These are phyloP conservation scores for Heteromyza rotundicornis DNA, from an alignment of 2,888 invertebrate genomes.

Conservation along the genomic window DNA sequence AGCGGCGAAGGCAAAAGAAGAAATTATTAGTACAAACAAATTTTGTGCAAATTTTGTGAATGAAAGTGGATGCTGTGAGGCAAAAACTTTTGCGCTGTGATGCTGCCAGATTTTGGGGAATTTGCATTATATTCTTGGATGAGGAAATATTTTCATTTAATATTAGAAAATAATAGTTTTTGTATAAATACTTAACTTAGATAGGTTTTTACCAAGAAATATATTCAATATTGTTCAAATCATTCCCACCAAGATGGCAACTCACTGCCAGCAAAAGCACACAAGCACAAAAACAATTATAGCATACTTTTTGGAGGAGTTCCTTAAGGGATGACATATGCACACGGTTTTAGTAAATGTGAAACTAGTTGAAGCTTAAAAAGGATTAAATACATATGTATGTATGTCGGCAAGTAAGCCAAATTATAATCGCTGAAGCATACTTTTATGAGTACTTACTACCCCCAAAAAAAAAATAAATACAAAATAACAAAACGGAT, in stretches of 20 bases:
- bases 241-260: no score
- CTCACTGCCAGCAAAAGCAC: neutral
- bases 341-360: neutral
- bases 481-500: no score
- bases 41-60: neutral
- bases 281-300: slow-evolving; percentile 1
- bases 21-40: no score
- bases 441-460: slow-evolving; percentile 9
- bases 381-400: neutral
- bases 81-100: neutral
- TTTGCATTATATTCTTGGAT: no score
- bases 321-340: neutral
- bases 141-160: no score
- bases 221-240: no score
- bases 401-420: neutral
- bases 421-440: neutral
- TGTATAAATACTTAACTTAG: no score
- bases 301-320: neutral
- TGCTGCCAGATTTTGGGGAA: no score
- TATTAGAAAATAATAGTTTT: no score
- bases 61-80: neutral
- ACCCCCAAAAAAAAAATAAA: neutral
- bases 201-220: no score
- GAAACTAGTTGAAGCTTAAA: neutral
- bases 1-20: neutral